These are phyloP conservation scores for Ameiurus melas DNA, from an alignment of 2,113 vertebrate species.

Conservation along the genomic window DNA sequence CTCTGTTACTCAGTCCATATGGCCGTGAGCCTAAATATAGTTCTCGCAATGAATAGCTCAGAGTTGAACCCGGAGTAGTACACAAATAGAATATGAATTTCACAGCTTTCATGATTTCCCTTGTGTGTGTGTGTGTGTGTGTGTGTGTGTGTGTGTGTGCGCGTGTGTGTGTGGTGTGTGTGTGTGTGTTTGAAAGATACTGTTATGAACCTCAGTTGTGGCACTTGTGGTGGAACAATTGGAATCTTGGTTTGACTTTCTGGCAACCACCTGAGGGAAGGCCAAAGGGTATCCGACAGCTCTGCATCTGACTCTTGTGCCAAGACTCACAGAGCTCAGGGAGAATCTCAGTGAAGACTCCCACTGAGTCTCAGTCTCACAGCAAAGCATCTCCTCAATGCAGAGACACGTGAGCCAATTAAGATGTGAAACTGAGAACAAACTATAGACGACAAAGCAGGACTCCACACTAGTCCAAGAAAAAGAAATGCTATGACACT, in stretches of 20 bases:
- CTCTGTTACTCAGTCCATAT: not conserved
- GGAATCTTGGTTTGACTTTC: slow-evolving; percentile 44
- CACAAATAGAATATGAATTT: slow-evolving; percentile 36
- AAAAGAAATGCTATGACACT: not conserved
- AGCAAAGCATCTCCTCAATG: slow-evolving; percentile 29
- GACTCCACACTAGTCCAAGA: not conserved
- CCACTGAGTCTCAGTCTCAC: slow-evolving; percentile 27
- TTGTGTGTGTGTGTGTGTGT: not conserved
- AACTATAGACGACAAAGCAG: not conserved
- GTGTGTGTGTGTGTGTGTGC: slow-evolving; percentile 28
- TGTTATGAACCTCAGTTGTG: slow-evolving; percentile 7
- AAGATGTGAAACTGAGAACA: not conserved
- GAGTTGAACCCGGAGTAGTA: not conserved
- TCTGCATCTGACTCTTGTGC: slow-evolving; percentile 46
- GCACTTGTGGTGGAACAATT: slow-evolving; percentile 27
- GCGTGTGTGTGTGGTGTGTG: not conserved
- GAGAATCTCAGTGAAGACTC: slow-evolving; percentile 21
- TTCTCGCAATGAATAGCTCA: slow-evolving; percentile 18
- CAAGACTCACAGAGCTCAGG: slow-evolving; percentile 34
- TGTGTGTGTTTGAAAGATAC: not conserved
- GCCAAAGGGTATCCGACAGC: slow-evolving; percentile 37
- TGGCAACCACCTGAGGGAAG: slow-evolving; percentile 44
- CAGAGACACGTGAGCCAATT: not conserved
- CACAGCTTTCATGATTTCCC: slow-evolving; percentile 26
- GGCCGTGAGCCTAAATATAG: slow-evolving; percentile 16